These are phyloP conservation scores for Luidia sarsii DNA, from an alignment of 53 echinoderm and acorn worm species.

Conservation along the genomic window DNA sequence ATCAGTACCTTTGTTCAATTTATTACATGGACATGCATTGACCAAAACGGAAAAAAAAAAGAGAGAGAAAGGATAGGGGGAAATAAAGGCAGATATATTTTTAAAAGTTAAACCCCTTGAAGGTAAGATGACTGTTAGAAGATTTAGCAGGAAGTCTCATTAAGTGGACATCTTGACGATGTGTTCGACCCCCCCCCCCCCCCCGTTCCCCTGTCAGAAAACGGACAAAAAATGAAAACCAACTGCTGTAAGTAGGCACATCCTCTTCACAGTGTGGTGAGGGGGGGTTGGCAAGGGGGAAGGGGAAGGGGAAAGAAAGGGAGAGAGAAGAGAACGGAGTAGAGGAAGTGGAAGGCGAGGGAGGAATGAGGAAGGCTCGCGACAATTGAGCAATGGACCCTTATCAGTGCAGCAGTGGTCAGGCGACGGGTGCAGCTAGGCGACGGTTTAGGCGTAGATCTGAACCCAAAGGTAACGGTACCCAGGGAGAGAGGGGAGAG, in stretches of 20 bases:
- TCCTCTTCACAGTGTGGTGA: conserved; percentile 3
- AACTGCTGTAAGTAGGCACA: conserved; percentile 26
- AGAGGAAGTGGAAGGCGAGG: background rate
- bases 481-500: no score
- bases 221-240: no score
- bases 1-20: no score
- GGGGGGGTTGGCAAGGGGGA: background rate
- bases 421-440: no score
- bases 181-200: background rate
- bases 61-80: no score
- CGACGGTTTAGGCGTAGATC: background rate
- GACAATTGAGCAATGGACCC: no score
- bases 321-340: background rate
- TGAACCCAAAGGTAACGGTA: conserved; percentile 18
- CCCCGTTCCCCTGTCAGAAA: no score
- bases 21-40: no score
- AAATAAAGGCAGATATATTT: no score
- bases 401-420: no score
- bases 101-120: no score
- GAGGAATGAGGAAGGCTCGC: background rate
- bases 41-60: no score
- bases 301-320: background rate
- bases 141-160: conserved; percentile 43
- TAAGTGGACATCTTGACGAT: conserved; percentile 8
- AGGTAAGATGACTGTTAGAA: conserved; percentile 20